Evolutionary conservation across 2,888 invertebrate genomes (phyloP).

Genomic region (Drosophila falleni): DNA sequence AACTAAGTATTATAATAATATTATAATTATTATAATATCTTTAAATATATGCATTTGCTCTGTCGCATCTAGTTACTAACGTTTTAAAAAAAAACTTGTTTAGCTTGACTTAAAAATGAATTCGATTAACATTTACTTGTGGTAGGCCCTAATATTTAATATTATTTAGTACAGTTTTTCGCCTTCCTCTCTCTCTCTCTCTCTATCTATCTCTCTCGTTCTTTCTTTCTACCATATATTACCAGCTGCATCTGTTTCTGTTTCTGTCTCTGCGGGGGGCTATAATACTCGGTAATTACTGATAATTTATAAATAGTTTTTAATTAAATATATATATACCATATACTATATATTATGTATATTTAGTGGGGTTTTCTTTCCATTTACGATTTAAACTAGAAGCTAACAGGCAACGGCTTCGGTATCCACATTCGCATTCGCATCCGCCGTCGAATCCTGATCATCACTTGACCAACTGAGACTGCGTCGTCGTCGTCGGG

Average conservation of each 20-base stretch:
- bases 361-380: slow-evolving; percentile 8
- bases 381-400: slow-evolving; percentile 6
- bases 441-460: slow-evolving; percentile 44
- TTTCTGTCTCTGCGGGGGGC: slow-evolving; percentile 19
- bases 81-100: slow-evolving; percentile 54
- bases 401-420: slow-evolving; percentile 56
- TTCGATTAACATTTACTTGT: slow-evolving; percentile 49
- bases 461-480: slow-evolving; percentile 59
- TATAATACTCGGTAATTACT: slow-evolving; percentile 54
- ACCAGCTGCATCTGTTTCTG: background rate
- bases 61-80: slow-evolving; percentile 64
- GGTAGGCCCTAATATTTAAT: slow-evolving; percentile 34
- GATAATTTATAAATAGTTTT: slow-evolving; percentile 51
- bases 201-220: background rate
- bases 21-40: slow-evolving; percentile 15
- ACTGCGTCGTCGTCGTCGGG: slow-evolving; percentile 87
- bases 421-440: slow-evolving; percentile 23
- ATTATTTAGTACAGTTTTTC: slow-evolving; percentile 57
- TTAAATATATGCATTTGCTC: slow-evolving; percentile 45
- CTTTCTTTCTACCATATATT: background rate
- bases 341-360: slow-evolving; percentile 9
- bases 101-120: slow-evolving; percentile 48
- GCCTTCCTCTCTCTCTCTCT: background rate
- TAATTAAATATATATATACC: slow-evolving; percentile 37
- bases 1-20: slow-evolving; percentile 14